Evolutionary conservation across 2,113 vertebrate genomes (phyloP).

Genomic region (sheep (Ovis aries)): ARS-UI_Ramb_v3.0 NC_056066.1:78746501-78747000

Average conservation of each 20-base stretch:
- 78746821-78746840: neutral
- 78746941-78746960: neutral
- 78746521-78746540: neutral
- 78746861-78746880: neutral
- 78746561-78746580: neutral
- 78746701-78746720: neutral
- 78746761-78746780: neutral
- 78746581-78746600: neutral
- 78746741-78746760: neutral
- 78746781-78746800: neutral
- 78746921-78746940: neutral
- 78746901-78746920: neutral
- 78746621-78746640: neutral
- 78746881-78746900: neutral
- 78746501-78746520: neutral
- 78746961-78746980: neutral
- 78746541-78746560: neutral
- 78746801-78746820: neutral
- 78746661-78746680: neutral
- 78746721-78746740: neutral
- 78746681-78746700: neutral
- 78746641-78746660: neutral
- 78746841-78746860: neutral
- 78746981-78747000: neutral
- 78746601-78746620: rapidly evolving